Evolutionary conservation across 2,888 invertebrate species (phyloP), one percentile per base, ranked within the genome.

Genomic region (Oegoconia quadripuncta): DNA sequence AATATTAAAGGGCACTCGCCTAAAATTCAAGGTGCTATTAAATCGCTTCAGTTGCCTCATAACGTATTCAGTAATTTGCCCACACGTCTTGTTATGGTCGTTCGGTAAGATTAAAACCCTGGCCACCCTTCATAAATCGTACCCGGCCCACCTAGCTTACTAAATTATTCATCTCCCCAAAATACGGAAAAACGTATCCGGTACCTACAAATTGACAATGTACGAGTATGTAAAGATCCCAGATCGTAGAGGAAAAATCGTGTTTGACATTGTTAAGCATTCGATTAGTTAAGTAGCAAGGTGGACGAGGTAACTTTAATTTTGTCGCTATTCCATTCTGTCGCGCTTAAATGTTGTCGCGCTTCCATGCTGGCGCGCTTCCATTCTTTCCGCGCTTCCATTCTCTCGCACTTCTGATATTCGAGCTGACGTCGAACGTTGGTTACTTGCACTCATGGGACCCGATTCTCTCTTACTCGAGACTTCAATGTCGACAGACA

Each of bases 81-180:
- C 80, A 83, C 82, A 77, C 74, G 74, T 86, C 83, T 84, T 81
- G 79, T 83, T 84, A 84, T 81, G 80, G 83, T 76, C 79, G 77
- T 80, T 79, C 62, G 64, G 57, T 64, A 64, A 82, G 84, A 86
- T 86, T 84, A 86, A 87, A 86, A 77, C 79, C 78, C 72, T 59
- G 53, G 70, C 75, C 73, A 73, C 80, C 84, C 84, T 77, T 81
- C 82, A 80, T 86, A 84, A 84, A 86, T 86, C 76, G 69, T 65
- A 66, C 74, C 79, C 71, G 55, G 55, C 54, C 57, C 69, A 65
- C 76, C 74, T 69, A 62, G 66, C 56, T 64, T 67, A 57, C 70
- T 86, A 73, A 82, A 79, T 82, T 74, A 86, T 86, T 84, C 78
- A 87, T 63, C 44, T 32, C 59, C 57, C 56, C 52, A 64, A 67